These are phyloP conservation scores for Asbolus verrucosus DNA, from an alignment of 1,140 invertebrate genomes.

Conservation along the genomic window DNA sequence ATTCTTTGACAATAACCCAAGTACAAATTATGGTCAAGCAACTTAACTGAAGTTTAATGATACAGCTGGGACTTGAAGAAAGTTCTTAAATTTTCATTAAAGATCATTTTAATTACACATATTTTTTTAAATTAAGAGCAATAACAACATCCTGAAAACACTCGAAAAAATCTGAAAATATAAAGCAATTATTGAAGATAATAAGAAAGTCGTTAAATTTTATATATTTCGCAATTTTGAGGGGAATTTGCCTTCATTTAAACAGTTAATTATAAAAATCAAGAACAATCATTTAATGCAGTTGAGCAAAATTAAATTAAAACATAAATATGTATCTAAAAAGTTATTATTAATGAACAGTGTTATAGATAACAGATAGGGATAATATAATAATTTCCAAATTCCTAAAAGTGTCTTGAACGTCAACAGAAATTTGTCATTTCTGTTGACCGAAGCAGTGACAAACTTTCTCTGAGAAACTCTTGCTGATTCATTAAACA, in stretches of 20 bases:
- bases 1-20: constrained; percentile 19
- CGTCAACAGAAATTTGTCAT: neutral
- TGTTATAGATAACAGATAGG: neutral
- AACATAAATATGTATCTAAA: neutral
- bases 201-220: neutral
- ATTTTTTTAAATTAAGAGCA: constrained; percentile 3
- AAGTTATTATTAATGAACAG: too few species aligned
- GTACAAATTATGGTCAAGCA: constrained; percentile 25
- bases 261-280: neutral
- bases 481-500: neutral
- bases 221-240: neutral
- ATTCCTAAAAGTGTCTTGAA: too few species aligned
- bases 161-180: neutral
- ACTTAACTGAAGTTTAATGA: constrained; percentile 35
- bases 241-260: neutral
- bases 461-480: neutral
- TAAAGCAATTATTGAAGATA: neutral
- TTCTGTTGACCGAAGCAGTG: neutral
- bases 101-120: neutral
- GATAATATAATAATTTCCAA: too few species aligned
- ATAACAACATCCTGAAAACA: neutral
- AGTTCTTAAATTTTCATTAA: constrained; percentile 6
- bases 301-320: neutral
- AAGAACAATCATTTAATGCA: neutral
- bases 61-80: constrained; percentile 1